A percentile compares a stretch with the other conserved stretches of the same genome.
These are phyloP conservation scores for Cyprinodon tularosa DNA, from an alignment of 2,113 vertebrate species.

Conservation along the genomic window DNA sequence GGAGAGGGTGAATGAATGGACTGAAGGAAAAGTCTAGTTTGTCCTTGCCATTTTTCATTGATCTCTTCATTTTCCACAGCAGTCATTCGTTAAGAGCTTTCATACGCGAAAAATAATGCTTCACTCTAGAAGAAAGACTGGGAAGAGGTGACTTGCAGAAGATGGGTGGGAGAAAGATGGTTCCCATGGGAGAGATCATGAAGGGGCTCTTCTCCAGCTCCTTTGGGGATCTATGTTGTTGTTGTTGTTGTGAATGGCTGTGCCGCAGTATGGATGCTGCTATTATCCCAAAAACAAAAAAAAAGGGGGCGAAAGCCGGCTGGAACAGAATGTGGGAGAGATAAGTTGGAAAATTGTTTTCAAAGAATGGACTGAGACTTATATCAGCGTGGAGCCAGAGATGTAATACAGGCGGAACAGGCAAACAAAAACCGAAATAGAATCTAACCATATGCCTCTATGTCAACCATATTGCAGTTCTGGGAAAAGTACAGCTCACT, in stretches of 20 bases:
- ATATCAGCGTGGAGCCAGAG: conserved; percentile 48
- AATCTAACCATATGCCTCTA: conserved; percentile 57
- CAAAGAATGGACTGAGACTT: conserved; percentile 35
- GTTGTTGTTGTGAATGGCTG: conserved; percentile 29
- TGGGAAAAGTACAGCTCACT: conserved; percentile 52
- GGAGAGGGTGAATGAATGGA: conserved; percentile 57
- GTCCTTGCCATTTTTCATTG: conserved; percentile 55
- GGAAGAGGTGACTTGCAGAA: conserved; percentile 24
- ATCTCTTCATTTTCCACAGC: conserved; percentile 31
- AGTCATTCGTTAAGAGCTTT: conserved; percentile 36
- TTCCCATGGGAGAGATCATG: conserved; percentile 64
- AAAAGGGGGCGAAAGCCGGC: conserved; percentile 34
- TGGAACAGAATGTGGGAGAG: conserved; percentile 43
- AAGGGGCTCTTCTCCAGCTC: conserved; percentile 24
- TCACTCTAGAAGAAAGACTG: conserved; percentile 34
- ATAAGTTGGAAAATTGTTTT: conserved; percentile 42
- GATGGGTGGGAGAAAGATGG: not conserved
- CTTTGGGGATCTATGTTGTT: conserved; percentile 48
- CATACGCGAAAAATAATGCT: conserved; percentile 47
- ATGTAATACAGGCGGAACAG: conserved; percentile 19
- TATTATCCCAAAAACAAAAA: conserved; percentile 44
- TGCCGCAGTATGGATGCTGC: conserved; percentile 24
- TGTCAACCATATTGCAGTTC: conserved; percentile 53
- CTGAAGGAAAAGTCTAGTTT: conserved; percentile 48
- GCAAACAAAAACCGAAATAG: conserved; percentile 40